Base-by-base conservation (phyloP, 2,113 vertebrate genomes). In the Pituophis catenifer region DNA sequence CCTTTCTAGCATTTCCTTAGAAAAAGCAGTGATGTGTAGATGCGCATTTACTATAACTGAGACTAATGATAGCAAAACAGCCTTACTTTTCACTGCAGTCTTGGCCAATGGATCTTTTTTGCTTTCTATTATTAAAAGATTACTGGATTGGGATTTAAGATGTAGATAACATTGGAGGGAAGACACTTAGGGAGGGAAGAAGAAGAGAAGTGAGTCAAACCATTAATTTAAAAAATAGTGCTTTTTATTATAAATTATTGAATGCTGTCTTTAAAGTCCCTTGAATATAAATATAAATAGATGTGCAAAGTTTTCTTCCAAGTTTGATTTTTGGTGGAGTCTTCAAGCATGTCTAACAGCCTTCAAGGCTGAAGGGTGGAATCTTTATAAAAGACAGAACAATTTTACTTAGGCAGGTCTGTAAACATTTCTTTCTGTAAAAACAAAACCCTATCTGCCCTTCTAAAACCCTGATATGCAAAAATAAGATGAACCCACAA, bases 231-330 rank as follows among this genome's bases (percentile, higher is more conserved):
- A 99, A 99, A 99, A 99, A 99, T 99, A 99, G 97, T 98, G 97
- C 97, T 98, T 97, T 99, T 99, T 99, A 99, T 99, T 99, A 99
- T 99, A 99, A 99, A 99, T 99, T 99, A 99, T 98, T 98, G 98
- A 98, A 98, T 96, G 92, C 97, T 97, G 97, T 97, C 96, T 97
- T 97, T 96, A 93, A 93, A 90, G 90, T 93, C 81, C 92, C 48
- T 87, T 97, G 97, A 97, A 95, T 98, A 98, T 98, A 98, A 99
- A 98, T 99, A 99, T 99, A 99, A 99, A 99, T 99, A 99, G 92
- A 93, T 98, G 99, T 99, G 99, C 99, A 99, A 99, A 99, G 98
- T 98, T 97, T 97, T 98, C 96, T 94, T 97, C 97, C 95, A 95
- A 97, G 97, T 98, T 97, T 98, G 97, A 97, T 90, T 97, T 90